phyloP scores from a whole-genome alignment of 2,888 invertebrate genomes.

The Torymus auratus region DNA sequence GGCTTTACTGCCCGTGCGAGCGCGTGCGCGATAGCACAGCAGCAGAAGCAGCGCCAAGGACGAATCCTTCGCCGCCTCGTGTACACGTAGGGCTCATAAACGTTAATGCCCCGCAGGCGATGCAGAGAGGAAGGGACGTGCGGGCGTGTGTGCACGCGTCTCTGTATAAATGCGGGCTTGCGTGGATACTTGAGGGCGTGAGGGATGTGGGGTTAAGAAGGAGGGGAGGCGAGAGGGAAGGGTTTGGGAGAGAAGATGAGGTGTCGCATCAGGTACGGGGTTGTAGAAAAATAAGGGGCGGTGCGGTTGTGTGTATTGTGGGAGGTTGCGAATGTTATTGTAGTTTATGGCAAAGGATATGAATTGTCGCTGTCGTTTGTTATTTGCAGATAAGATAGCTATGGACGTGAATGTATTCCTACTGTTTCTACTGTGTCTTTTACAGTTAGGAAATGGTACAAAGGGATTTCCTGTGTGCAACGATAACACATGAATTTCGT shows the following conservation, averaged over 20 bases:
- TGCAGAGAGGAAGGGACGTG: no score
- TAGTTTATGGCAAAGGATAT: no score
- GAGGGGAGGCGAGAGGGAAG: not conserved
- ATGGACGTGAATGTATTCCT: no score
- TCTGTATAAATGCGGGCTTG: slow-evolving; percentile 35
- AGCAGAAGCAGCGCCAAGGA: slow-evolving; percentile 31
- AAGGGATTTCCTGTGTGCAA: no score
- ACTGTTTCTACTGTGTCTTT: no score
- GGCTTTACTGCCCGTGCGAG: slow-evolving; percentile 7
- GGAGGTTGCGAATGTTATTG: no score
- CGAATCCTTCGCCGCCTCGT: slow-evolving; percentile 44
- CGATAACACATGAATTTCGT: no score
- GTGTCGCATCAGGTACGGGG: slow-evolving; percentile 12
- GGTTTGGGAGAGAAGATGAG: not conserved
- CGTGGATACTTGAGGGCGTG: slow-evolving; percentile 9
- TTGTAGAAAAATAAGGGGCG: not conserved
- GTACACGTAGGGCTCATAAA: slow-evolving; percentile 54
- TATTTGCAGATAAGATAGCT: no score
- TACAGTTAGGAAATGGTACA: no score
- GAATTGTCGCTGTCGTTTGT: no score
- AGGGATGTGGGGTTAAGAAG: slow-evolving; percentile 1
- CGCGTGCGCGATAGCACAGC: not conserved
- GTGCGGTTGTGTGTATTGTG: no score
- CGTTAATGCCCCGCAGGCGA: slow-evolving; percentile 41
- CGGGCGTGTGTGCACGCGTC: not conserved